A percentile compares a stretch with the other conserved stretches of the same genome.
phyloP scores from a whole-genome alignment of 2,888 invertebrate genomes.

The Lumbricus terrestris region DNA sequence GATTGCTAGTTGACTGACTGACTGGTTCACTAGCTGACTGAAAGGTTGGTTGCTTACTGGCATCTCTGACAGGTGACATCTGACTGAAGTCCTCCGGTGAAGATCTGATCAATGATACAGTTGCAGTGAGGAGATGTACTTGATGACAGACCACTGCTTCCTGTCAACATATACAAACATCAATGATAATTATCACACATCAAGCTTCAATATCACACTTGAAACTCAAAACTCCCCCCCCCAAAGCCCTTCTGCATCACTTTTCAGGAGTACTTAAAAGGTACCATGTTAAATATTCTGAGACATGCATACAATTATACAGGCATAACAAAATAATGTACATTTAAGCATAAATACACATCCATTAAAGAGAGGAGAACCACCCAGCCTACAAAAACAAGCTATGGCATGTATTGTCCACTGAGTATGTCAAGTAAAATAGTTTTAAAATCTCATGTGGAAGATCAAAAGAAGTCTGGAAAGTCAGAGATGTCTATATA shows the following conservation, averaged over 20 bases:
- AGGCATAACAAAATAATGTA: background rate
- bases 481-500: too few species aligned
- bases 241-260: too few species aligned
- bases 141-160: slow-evolving; percentile 52
- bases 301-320: background rate
- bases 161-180: slow-evolving; percentile 40
- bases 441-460: too few species aligned
- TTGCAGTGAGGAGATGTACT: slow-evolving; percentile 68
- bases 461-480: too few species aligned
- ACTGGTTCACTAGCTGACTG: background rate
- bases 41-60: slow-evolving; percentile 66
- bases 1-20: background rate
- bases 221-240: background rate
- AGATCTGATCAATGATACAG: slow-evolving; percentile 95
- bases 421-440: too few species aligned
- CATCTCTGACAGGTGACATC: slow-evolving; percentile 94
- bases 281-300: background rate
- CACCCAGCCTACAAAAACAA: too few species aligned
- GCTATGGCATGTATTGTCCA: too few species aligned
- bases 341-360: background rate
- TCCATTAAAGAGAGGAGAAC: background rate
- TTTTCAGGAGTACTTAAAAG: too few species aligned
- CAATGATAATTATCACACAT: background rate
- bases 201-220: background rate
- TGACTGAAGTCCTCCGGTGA: slow-evolving; percentile 91